These are phyloP conservation scores for Zapus hudsonius DNA, from an alignment of 2,113 vertebrate species.

Conservation along the genomic window DNA sequence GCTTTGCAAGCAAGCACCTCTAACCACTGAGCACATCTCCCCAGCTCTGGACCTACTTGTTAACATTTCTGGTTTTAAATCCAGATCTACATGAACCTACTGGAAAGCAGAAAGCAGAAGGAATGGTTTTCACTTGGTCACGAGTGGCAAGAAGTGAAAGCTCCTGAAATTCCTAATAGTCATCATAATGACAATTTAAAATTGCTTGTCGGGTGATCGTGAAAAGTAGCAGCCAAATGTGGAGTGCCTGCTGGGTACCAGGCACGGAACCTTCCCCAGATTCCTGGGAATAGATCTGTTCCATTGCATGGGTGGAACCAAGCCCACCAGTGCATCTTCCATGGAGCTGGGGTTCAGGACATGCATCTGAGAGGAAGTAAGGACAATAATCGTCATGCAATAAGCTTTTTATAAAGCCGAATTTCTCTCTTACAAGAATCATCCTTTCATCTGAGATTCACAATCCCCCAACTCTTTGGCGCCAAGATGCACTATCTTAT, in stretches of 20 bases:
- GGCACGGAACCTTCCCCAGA: neutral
- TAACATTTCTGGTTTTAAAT: conserved; percentile 49
- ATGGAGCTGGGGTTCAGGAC: neutral
- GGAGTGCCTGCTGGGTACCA: neutral
- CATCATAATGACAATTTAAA: neutral
- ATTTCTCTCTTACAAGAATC: neutral
- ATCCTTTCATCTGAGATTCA: neutral
- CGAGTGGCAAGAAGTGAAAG: neutral
- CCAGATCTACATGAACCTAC: neutral
- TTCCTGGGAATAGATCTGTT: neutral
- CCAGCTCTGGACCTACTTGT: neutral
- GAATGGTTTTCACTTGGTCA: conserved; percentile 16
- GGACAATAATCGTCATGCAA: neutral
- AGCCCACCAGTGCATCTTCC: neutral
- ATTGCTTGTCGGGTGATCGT: neutral
- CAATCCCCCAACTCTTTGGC: neutral
- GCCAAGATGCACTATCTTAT: neutral
- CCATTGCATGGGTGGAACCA: neutral
- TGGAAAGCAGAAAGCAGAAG: conserved; percentile 17
- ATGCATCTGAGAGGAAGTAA: neutral
- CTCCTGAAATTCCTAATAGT: neutral
- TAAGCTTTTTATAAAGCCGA: neutral
- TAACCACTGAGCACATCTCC: no score
- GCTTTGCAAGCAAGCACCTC: no score
- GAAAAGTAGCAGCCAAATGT: neutral